phyloP scores from a whole-genome alignment of 2,888 invertebrate genomes.

The Cremastinae sp. region DNA sequence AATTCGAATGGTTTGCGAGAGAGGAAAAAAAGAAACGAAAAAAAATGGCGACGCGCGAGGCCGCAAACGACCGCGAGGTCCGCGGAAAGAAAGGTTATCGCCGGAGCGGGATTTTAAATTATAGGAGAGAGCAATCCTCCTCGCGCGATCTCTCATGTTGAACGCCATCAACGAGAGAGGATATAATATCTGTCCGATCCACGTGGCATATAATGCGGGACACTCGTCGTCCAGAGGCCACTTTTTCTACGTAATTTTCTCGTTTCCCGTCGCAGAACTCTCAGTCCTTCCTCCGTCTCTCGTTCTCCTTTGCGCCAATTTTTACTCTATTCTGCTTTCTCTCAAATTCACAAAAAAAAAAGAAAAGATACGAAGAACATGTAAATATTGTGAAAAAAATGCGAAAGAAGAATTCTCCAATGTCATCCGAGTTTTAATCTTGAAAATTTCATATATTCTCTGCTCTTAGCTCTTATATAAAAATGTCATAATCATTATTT shows the following conservation, averaged over 20 bases:
- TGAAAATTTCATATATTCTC: too few relatives aligned
- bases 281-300: slow-evolving; percentile 41
- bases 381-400: too few relatives aligned
- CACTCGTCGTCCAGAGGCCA: background rate
- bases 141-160: slow-evolving; percentile 34
- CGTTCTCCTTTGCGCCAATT: background rate
- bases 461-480: too few relatives aligned
- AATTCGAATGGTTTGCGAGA: slow-evolving; percentile 52
- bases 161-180: slow-evolving; percentile 53
- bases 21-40: slow-evolving; percentile 38
- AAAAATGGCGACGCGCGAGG: slow-evolving; percentile 41
- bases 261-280: slow-evolving; percentile 54
- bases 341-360: too few relatives aligned
- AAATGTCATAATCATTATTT: too few relatives aligned
- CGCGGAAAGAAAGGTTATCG: slow-evolving; percentile 66
- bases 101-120: slow-evolving; percentile 60
- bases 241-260: slow-evolving; percentile 65
- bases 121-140: slow-evolving; percentile 58
- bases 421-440: too few relatives aligned
- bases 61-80: slow-evolving; percentile 56
- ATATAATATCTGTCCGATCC: slow-evolving; percentile 60
- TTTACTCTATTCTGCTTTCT: background rate
- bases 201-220: slow-evolving; percentile 56
- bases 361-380: too few relatives aligned
- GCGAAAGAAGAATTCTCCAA: too few relatives aligned